These are phyloP conservation scores for Thalassoma bifasciatum DNA, from an alignment of 2,113 vertebrate species.

Conservation along the genomic window DNA sequence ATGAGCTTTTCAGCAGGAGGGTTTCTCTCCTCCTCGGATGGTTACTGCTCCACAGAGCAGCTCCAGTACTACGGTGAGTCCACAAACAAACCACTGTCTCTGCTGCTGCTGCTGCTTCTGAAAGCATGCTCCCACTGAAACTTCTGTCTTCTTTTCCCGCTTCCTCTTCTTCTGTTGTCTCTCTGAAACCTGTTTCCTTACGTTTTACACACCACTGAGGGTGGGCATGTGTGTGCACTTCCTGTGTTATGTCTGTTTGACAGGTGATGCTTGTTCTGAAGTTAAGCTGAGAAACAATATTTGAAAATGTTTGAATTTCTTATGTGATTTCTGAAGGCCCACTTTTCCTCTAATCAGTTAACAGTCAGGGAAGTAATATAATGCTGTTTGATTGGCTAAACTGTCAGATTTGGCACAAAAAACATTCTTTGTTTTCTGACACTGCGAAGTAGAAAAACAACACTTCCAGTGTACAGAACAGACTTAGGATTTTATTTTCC, in stretches of 20 bases:
- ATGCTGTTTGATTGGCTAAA: no score
- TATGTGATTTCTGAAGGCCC: background rate
- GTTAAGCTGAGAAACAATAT: background rate
- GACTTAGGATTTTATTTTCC: no score
- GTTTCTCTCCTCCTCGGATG: constrained; percentile 87
- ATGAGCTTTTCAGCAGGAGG: constrained; percentile 87
- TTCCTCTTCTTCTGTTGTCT: background rate
- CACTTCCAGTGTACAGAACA: no score
- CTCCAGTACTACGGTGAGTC: constrained; percentile 90
- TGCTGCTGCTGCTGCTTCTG: background rate
- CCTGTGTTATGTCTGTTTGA: no score
- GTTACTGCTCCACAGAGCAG: constrained; percentile 86
- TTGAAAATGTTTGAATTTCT: background rate
- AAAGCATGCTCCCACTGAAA: background rate
- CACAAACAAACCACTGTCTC: constrained; percentile 14
- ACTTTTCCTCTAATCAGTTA: no score
- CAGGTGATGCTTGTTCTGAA: no score
- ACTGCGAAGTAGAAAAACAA: no score
- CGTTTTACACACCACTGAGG: background rate
- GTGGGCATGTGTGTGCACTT: background rate
- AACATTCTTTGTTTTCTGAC: no score
- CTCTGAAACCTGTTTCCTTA: background rate
- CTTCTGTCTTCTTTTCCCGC: background rate
- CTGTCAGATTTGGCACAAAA: no score
- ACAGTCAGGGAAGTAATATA: no score